Percentiles rank a stretch among this genome's conserved stretches.
These are phyloP conservation scores for Callyntrura sp. DNA, from an alignment of 2,888 invertebrate species.

Conservation along the genomic window DNA sequence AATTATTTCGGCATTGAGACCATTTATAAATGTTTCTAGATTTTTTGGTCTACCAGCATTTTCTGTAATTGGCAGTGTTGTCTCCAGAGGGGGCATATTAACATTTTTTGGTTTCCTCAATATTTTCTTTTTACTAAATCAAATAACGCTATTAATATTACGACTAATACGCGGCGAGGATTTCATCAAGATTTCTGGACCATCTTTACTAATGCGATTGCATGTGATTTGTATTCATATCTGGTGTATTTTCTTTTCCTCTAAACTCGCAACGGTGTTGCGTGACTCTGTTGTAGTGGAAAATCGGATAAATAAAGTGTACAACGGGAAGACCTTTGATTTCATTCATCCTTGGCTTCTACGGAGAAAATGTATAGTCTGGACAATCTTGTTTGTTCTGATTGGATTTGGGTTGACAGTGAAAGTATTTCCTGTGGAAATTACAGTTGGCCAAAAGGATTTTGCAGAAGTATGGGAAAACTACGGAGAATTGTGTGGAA, in stretches of 20 bases:
- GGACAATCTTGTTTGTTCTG: slow-evolving; percentile 78
- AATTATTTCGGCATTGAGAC: slow-evolving; percentile 81
- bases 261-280: slow-evolving; percentile 74
- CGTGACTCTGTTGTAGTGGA: slow-evolving; percentile 78
- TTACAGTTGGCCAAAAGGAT: slow-evolving; percentile 19
- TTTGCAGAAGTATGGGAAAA: slow-evolving; percentile 74
- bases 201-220: slow-evolving; percentile 78
- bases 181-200: slow-evolving; percentile 80
- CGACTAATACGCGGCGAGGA: slow-evolving; percentile 76
- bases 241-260: slow-evolving; percentile 80
- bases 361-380: slow-evolving; percentile 80
- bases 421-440: slow-evolving; percentile 77
- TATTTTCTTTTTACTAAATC: slow-evolving; percentile 79
- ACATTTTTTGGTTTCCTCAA: slow-evolving; percentile 78
- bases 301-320: slow-evolving; percentile 81
- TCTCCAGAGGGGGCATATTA: slow-evolving; percentile 79
- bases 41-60: slow-evolving; percentile 81
- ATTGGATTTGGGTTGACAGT: slow-evolving; percentile 74
- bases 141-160: slow-evolving; percentile 78
- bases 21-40: slow-evolving; percentile 80
- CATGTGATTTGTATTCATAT: slow-evolving; percentile 81
- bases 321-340: slow-evolving; percentile 67
- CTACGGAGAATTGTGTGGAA: slow-evolving; percentile 78
- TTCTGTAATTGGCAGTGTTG: slow-evolving; percentile 79
- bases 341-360: slow-evolving; percentile 72